Conservation (phyloP, 2,888 invertebrate species). For the Brachylomia viminalis region DNA sequence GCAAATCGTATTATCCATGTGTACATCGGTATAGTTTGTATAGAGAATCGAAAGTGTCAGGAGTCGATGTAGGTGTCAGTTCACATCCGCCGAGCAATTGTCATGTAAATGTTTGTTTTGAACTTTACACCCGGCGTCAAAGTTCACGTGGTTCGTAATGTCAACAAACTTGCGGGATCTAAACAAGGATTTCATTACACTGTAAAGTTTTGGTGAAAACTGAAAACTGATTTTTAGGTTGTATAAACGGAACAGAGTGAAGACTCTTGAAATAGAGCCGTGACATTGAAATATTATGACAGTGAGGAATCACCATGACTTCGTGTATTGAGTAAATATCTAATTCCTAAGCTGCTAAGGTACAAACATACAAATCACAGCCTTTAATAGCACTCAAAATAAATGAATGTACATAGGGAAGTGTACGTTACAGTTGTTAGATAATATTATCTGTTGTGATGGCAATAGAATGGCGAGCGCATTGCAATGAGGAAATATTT, state of each 20-base stretch:
- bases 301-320: conserved; percentile 26
- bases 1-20: conserved; percentile 45
- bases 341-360: neutral
- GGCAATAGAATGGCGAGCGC: neutral
- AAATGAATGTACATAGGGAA: conserved; percentile 24
- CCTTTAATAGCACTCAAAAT: neutral
- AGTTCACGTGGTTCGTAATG: conserved; percentile 74
- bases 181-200: conserved; percentile 33
- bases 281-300: conserved; percentile 13
- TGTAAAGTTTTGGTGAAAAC: conserved; percentile 19
- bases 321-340: neutral
- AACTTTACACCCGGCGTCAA: conserved; percentile 74
- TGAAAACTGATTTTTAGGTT: conserved; percentile 1
- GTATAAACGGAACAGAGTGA: neutral
- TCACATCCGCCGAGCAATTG: conserved; percentile 57
- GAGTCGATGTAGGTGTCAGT: conserved; percentile 36
- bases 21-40: conserved; percentile 42
- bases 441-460: conserved; percentile 42
- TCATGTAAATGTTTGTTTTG: conserved; percentile 78
- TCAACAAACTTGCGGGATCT: conserved; percentile 75
- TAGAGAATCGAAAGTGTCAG: conserved; percentile 15
- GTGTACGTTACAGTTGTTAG: conserved; percentile 14
- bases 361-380: conserved; percentile 11
- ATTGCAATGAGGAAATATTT: conserved; percentile 50
- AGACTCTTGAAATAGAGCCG: conserved; percentile 4